Base-by-base conservation (phyloP, 2,797 vertebrate genomes). In the Macropus fuliginosus region DNA sequence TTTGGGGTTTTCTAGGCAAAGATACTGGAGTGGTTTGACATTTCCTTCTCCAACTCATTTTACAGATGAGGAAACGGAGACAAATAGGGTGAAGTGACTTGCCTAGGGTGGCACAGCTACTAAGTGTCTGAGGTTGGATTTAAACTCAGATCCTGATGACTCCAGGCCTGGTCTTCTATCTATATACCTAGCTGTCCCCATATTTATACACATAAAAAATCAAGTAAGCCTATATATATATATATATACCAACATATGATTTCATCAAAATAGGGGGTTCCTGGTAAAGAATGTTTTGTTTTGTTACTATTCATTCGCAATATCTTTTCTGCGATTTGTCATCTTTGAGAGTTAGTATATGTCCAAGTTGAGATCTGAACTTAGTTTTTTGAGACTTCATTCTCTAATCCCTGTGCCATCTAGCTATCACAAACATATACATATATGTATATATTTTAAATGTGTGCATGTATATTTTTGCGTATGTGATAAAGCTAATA, bases 241-340 rank as follows among this genome's bases (percentile, higher is more conserved):
- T 14, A 27, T 5, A 0, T 21, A 21, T 21, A 0, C 2, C 9
- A 4, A 81, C 1, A 2, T 8, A 0, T 40, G n/a, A 81, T 81
- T 81, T 81, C 8, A 24, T 24, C n/a, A 81, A 21, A 40, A 66
- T n/a, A 40, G n/a, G n/a, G n/a, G 8, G n/a, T 40, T 40, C 16
- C n/a, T 74, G 5, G 18, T 40, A 81, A 81, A 81, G 12, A 46
- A 81, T 24, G 18, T 4, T 81, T 74, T 74, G 24, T 56, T 27
- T 56, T 27, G 5, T 21, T 24, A 24, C 8, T 81, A 24, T 46
- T 46, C n/a, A 46, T 81, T 81, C 18, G n/a, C 21, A 46, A 24
- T n/a, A 74, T 40, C 18, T 81, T 81, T 13, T 81, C n/a, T 81
- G 18, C 10, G 2, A 46, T 46, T 46, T 46, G n/a, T 81, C 12